Conservation (phyloP, 2,797 vertebrate genomes). For the Moxostoma hubbsi region DNA sequence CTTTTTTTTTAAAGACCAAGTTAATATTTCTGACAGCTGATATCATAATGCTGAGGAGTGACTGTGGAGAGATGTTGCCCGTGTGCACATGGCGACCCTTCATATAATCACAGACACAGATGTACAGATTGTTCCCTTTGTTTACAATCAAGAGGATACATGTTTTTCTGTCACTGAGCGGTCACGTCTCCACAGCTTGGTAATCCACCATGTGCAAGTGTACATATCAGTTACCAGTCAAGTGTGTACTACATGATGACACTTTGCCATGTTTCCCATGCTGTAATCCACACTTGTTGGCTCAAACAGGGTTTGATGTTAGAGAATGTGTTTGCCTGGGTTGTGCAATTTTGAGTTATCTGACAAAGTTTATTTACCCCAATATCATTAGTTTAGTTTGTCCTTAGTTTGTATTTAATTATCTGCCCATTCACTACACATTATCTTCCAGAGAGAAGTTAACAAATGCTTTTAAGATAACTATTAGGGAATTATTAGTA, state of each 20-base stretch:
- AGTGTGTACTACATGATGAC: background rate
- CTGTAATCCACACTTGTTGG: too few species aligned
- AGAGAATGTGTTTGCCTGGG: slow-evolving; percentile 22
- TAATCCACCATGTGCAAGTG: background rate
- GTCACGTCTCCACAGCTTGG: slow-evolving; percentile 8
- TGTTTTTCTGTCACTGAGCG: background rate
- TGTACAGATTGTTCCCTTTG: background rate
- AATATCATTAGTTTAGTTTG: slow-evolving; percentile 2
- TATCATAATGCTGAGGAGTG: background rate
- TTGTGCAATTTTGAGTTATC: slow-evolving; percentile 31
- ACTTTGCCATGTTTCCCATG: background rate
- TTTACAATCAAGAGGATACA: background rate
- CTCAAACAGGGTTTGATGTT: slow-evolving; percentile 8
- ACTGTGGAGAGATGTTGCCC: background rate
- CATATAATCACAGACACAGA: background rate
- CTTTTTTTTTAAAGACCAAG: background rate
- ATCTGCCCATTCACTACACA: slow-evolving; percentile 24
- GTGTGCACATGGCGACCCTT: background rate
- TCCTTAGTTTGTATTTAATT: slow-evolving; percentile 1
- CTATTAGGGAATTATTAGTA: slow-evolving; percentile 3
- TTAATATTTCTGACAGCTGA: slow-evolving; percentile 5
- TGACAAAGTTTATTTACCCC: slow-evolving; percentile 13
- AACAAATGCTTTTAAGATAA: background rate
- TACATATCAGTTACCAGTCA: slow-evolving; percentile 5
- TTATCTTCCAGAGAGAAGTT: background rate